Evolutionary conservation across 2,888 invertebrate genomes (phyloP), one percentile per base, ranked within the genome.

Genomic region (Calameuta filiformis): DNA sequence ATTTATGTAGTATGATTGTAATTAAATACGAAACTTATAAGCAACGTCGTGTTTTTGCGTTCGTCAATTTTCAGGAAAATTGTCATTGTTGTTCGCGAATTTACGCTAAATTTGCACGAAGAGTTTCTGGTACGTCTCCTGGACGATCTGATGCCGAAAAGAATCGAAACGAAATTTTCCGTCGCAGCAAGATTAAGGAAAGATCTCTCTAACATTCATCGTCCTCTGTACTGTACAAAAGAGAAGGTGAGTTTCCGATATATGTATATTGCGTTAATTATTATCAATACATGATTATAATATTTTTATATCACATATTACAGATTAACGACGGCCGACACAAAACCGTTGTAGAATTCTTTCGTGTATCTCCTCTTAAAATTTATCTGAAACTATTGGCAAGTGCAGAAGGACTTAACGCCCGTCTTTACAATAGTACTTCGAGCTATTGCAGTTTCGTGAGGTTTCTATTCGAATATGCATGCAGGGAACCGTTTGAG

Each of bases 311-410:
- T 40, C 40, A 12, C 1, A 40, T 40, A 40, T 40, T 40, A 40
- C 40, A 40, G 40, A 40, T 6, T 23, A 40, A 40, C 40, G 40
- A 15, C 15, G 6, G 6, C 2, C 40, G 15, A 15, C 40, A 40
- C 15, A 15, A 78, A 73, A 84, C 82, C 78, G 76, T 94, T 1
- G 92, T 94, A 81, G 94, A 94, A 84, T 93, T 92, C 79, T 92
- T 94, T 34, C 94, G 94, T 81, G 85, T 94, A 73, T 94, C 94
- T 4, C 94, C 94, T 0, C 86, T 94, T 11, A 93, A 94, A 87
- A 84, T 95, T 81, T 93, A 94, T 80, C 90, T 96, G 69, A 95
- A 94, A 87, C 92, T 96, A 83, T 93, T 90, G 71, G 88, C 89
- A 11, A 87, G 87, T 11, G 84, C 87, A n/a, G 88, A 89, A 30